Conservation (phyloP, 37 sponge, comb jelly and placozoan genomes). For the Lycopodina hypogea region DNA sequence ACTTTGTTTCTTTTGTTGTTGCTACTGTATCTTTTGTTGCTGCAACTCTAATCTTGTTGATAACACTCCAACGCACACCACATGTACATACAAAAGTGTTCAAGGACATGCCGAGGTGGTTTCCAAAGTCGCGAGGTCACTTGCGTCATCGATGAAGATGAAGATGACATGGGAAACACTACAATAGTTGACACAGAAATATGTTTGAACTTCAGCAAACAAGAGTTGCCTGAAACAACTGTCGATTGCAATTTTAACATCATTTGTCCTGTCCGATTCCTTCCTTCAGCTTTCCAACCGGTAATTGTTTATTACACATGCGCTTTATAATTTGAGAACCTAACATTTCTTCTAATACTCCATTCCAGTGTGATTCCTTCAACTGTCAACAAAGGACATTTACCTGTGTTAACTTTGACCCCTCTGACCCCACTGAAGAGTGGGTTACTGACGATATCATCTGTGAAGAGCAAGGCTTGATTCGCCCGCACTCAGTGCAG, state of each 20-base stretch:
- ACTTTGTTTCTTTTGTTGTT: too few relatives aligned
- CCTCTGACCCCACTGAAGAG: background rate
- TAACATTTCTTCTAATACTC: background rate
- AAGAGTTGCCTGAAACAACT: background rate
- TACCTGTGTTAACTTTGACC: conserved; percentile 6
- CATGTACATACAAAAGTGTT: too few relatives aligned
- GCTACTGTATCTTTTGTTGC: too few relatives aligned
- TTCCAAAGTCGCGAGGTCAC: background rate
- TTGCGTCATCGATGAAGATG: background rate
- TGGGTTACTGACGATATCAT: background rate
- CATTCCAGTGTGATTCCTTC: background rate
- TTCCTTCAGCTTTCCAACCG: background rate
- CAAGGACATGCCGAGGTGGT: conserved; percentile 26
- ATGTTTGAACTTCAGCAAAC: background rate
- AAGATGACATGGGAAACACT: background rate
- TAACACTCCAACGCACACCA: too few relatives aligned
- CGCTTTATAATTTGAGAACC: background rate
- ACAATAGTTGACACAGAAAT: background rate
- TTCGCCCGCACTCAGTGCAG: conserved; percentile 2
- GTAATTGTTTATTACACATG: conserved; percentile 1
- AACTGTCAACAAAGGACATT: conserved; percentile 3
- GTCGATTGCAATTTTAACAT: background rate
- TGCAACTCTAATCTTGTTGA: too few relatives aligned
- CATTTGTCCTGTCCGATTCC: background rate
- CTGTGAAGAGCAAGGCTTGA: conserved; percentile 1